phyloP scores from a whole-genome alignment of 2,797 vertebrate genomes.

The Sylvia borin region DNA sequence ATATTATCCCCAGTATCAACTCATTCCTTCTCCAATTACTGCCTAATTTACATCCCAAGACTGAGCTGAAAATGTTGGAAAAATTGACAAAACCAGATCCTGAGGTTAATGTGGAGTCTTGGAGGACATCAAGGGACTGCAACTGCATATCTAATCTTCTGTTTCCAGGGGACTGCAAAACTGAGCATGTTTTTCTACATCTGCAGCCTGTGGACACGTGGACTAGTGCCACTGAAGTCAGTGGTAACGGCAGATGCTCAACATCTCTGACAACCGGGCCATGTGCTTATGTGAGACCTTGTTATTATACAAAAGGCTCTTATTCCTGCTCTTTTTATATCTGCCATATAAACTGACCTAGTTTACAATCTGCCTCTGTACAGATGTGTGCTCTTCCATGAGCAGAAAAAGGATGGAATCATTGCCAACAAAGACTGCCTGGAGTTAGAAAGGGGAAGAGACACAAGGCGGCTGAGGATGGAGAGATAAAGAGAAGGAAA shows the following conservation, averaged over 20 bases:
- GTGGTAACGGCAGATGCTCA: background rate
- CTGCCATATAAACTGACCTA: slow-evolving; percentile 33
- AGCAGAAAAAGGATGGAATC: background rate
- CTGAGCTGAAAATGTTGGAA: background rate
- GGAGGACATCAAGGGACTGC: background rate
- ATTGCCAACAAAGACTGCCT: background rate
- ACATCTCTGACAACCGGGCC: background rate
- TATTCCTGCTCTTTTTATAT: background rate
- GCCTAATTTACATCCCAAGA: background rate
- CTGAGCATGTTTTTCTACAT: background rate
- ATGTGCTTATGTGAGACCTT: background rate
- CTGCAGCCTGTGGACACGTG: background rate
- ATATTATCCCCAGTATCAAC: accelerated
- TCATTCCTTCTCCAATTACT: background rate
- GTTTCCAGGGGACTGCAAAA: background rate
- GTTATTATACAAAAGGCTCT: background rate
- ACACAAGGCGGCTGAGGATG: background rate
- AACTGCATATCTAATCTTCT: accelerated
- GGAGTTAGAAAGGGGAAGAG: background rate
- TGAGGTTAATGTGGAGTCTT: background rate
- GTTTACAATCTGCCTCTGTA: slow-evolving; percentile 19
- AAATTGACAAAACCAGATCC: background rate
- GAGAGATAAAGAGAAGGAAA: background rate
- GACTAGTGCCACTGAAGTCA: background rate
- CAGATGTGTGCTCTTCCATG: background rate